phyloP scores from a whole-genome alignment of 2,797 vertebrate genomes.

The Choloepus didactylus region DNA sequence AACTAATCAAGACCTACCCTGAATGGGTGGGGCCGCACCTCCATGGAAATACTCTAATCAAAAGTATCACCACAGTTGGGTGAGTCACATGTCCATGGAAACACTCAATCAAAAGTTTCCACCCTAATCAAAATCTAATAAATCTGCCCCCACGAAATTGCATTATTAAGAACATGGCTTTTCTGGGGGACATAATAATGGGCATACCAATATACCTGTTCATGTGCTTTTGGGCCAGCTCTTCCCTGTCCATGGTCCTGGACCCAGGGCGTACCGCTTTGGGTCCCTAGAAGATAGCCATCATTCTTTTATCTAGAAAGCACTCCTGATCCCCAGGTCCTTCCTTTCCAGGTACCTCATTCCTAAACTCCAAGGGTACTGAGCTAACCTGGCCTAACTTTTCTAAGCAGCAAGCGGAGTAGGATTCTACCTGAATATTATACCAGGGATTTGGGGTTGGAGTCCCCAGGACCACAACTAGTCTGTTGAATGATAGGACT shows the following conservation, averaged over 20 bases:
- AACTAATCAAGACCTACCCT: too few species aligned
- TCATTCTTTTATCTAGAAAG: background rate
- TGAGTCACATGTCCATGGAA: too few species aligned
- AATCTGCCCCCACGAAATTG: too few species aligned
- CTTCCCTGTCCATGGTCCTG: constrained; percentile 57
- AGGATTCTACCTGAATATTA: background rate
- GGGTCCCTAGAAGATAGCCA: background rate
- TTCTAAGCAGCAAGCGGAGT: background rate
- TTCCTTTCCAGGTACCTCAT: background rate
- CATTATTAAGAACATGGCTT: too few species aligned
- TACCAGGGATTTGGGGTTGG: background rate
- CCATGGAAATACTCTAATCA: too few species aligned
- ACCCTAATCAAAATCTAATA: too few species aligned
- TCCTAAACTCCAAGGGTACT: background rate
- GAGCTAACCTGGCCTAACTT: background rate
- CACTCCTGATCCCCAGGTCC: background rate
- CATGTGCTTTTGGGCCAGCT: background rate
- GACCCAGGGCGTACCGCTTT: background rate
- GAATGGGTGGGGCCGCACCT: too few species aligned
- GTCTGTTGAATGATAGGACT: background rate
- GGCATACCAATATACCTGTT: background rate
- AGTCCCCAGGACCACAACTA: rapidly evolving
- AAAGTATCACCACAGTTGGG: too few species aligned
- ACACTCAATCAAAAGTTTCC: too few species aligned
- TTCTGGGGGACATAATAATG: too few species aligned